Evolutionary conservation across 1,140 invertebrate species (phyloP).

Genomic region (Caenorhabditis brenneri): DNA sequence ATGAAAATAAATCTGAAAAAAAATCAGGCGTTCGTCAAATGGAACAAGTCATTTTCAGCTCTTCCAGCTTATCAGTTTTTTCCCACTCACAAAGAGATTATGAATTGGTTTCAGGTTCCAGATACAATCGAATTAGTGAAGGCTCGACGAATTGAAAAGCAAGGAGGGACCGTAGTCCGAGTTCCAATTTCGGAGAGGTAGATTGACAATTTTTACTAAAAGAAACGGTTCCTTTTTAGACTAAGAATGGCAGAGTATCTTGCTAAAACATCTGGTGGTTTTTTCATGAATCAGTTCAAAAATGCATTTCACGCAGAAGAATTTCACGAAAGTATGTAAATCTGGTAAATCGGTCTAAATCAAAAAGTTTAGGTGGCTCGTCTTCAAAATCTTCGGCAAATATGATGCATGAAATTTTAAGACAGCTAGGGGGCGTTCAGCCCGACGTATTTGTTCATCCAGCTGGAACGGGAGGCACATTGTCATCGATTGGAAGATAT

Average conservation of each 20-base stretch:
- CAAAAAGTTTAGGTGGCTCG: slow-evolving; percentile 49
- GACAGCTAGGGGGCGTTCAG: slow-evolving; percentile 49
- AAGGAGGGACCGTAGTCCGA: slow-evolving; percentile 45
- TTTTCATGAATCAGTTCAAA: slow-evolving; percentile 62
- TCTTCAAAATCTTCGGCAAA: slow-evolving; percentile 54
- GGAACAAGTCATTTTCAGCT: not conserved
- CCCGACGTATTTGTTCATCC: slow-evolving; percentile 39
- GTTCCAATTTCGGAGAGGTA: slow-evolving; percentile 50
- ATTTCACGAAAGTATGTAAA: slow-evolving; percentile 57
- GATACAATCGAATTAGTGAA: slow-evolving; percentile 53
- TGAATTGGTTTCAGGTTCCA: slow-evolving; percentile 26
- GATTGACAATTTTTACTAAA: not conserved
- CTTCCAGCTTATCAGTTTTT: not conserved
- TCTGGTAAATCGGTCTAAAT: not conserved
- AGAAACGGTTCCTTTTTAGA: not conserved
- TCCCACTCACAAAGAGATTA: not conserved
- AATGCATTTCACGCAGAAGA: slow-evolving; percentile 59
- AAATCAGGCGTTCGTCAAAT: not conserved
- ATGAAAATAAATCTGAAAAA: not conserved
- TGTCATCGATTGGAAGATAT: slow-evolving; percentile 63
- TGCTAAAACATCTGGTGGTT: slow-evolving; percentile 44
- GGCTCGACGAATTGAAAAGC: slow-evolving; percentile 42
- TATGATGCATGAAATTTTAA: slow-evolving; percentile 60
- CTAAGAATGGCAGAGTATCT: slow-evolving; percentile 34
- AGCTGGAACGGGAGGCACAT: slow-evolving; percentile 59